Evolutionary conservation across 2,888 invertebrate genomes (phyloP), one percentile per base, ranked within the genome.

Genomic region (Spisula solida): DNA sequence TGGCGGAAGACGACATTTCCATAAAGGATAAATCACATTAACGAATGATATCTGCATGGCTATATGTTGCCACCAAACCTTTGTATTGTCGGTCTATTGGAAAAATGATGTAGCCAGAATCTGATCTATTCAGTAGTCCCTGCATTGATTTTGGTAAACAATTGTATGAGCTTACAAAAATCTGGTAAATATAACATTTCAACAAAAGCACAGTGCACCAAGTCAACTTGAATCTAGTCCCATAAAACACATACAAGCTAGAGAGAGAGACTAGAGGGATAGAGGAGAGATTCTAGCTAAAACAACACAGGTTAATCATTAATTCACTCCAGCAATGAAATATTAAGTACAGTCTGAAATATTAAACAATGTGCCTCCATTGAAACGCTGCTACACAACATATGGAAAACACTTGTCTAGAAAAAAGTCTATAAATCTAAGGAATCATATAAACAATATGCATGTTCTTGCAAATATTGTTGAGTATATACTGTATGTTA

Each of bases 101-200:
- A 86, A 86, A 86, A 81, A 81, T 86, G 70, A 86, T 86, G 81
- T 70, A 81, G 81, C 75, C 75, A 14, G 20, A 86, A 70, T 20
- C 31, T 6, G 70, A 86, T 86, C 81, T 47, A 31, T 86, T 81
- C n/a, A 81, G 29, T 51, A 66, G 75, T 20, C 75, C 14, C 29
- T 31, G 29, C 81, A 86, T 86, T 48, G 86, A 86, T 86, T 70
- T 66, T 81, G 70, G 41, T 51, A 60, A 47, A 66, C 56, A 86
- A 60, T 86, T 70, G 81, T 25, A 25, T 6, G 25, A 66, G 60
- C 60, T 66, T 66, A 66, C 60, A 66, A 66, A 66, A 66, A 66
- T 10, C 60, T 66, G 60, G 25, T 66, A 66, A 66, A 66, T 66
- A 66, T 66, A 10, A 66, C 60, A 66, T 66, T 2, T 25, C 60